These are phyloP conservation scores for Meda fulgida DNA, from an alignment of 2,797 vertebrate genomes.

Conservation along the genomic window DNA sequence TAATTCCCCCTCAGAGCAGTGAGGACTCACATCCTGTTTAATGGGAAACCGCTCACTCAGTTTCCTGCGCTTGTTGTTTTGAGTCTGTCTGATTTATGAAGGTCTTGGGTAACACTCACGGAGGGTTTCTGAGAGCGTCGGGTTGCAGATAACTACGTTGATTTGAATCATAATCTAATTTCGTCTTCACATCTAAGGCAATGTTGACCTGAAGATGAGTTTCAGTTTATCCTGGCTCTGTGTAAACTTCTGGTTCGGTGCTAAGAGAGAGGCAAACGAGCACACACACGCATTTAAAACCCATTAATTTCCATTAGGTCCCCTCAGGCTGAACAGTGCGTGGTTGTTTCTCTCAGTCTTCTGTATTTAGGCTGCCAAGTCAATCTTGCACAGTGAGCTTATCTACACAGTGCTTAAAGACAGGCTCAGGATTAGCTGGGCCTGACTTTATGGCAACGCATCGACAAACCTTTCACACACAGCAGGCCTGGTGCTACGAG, in stretches of 20 bases:
- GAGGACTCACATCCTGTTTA: conserved; percentile 30
- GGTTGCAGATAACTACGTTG: conserved; percentile 28
- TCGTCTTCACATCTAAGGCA: conserved; percentile 29
- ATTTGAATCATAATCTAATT: conserved; percentile 50
- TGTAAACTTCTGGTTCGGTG: conserved; percentile 32
- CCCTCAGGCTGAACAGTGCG: conserved; percentile 52
- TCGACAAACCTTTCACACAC: conserved; percentile 27
- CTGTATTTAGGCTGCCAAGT: conserved; percentile 53
- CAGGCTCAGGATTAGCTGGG: conserved; percentile 53
- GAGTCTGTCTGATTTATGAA: conserved; percentile 8
- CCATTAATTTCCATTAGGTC: conserved; percentile 58
- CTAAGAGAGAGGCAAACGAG: conserved; percentile 24
- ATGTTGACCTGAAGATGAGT: conserved; percentile 41
- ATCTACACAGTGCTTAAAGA: conserved; percentile 58
- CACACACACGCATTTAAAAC: conserved; percentile 42
- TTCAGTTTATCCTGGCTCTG: conserved; percentile 40
- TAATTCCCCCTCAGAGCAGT: neutral
- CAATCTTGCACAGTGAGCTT: conserved; percentile 56
- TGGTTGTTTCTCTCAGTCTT: conserved; percentile 49
- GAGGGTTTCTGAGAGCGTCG: conserved; percentile 21
- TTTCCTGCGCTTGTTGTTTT: conserved; percentile 31
- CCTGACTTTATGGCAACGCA: conserved; percentile 41
- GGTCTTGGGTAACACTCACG: neutral
- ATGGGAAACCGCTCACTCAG: conserved; percentile 23
- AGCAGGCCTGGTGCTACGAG: no score